Evolutionary conservation across 2,797 vertebrate genomes (phyloP), one percentile per base, ranked within the genome.

Genomic region (Thaleichthys pacificus): DNA sequence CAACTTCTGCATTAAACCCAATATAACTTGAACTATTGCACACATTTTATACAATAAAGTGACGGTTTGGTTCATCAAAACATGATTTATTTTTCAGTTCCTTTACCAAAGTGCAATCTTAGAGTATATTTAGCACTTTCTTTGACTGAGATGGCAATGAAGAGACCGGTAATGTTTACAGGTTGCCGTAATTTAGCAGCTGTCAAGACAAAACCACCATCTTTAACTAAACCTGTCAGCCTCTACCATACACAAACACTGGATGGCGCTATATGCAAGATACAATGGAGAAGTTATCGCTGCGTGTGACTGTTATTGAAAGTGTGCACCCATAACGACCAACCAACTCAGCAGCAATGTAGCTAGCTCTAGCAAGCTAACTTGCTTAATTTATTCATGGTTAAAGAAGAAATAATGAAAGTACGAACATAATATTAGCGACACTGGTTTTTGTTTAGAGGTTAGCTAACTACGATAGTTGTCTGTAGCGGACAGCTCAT

Each of bases 61-160:
- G 77, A 69, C 66, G 3, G 71, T 47, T 14, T 72, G 32, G 42
- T 74, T 82, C 21, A 79, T 80, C 2, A 77, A 73, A 76, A 68
- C 17, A 66, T 70, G 12, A 35, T 71, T 70, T 73, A 51, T 19
- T 21, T 21, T 15, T 61, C 5, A 56, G 51, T 56, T 1, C 5
- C 51, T 56, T n/a, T 17, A n/a, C 49, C 49, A 19, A 51, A 15
- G 2, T 3, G 17, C 15, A 14, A 14, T 11, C 49, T 51, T 51
- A 51, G 2, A 51, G 12, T 51, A 14, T 51, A 51, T 51, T 51
- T 4, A 54, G 14, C 19, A 17, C 19, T 56, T 56, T 56, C 51
- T 5, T n/a, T 17, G 51, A 56, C 51, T 17, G 51, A 47, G 42
- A 47, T 12, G 42, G 42, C 42, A 47, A 47, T 47, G 42, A 47